Evolutionary conservation across 1,140 invertebrate species (phyloP), one percentile per base, ranked within the genome.

Genomic region (Drosophila hydei): DNA sequence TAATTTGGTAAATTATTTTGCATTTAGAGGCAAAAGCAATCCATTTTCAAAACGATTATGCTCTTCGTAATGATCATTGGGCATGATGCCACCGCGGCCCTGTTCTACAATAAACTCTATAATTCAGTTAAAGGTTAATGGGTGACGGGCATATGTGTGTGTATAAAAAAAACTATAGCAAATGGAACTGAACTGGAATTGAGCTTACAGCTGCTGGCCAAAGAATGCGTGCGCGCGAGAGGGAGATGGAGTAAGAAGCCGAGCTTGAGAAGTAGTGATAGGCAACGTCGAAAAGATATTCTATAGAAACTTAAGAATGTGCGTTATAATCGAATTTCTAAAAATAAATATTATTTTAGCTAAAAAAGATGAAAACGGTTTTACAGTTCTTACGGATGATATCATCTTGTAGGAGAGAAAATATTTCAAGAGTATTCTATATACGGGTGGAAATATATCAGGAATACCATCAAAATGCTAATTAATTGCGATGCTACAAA

Each of bases 1-100:
- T 88, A 88, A 88, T 88, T 88, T 88, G 83, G 84, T 88, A 88
- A 89, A 88, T 88, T 88, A 88, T 88, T 88, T 88, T 88, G 83
- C 83, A 88, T 88, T 88, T 79, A 79, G 63, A 81, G 42, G 77
- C 54, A 58, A 69, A 81, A 81, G 43, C 81, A 75, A 87, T 87
- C 78, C 83, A 75, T 87, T 88, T 81, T 47, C 42, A 18, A 7
- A 14, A 23, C 47, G 27, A 36, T 19, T 5, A 14, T 30, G 11
- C 4, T 16, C 2, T 25, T 25, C 43, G 30, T 54, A 30, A 65
- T 60, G 38, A 33, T 38, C 16, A 45, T 14, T 27, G 47, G 33
- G 9, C 3, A 48, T 40, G 50, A 40, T 63, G 50, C 47, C 47
- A 48, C 6, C 3, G 33, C 36, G 30, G 23, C 54, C 62, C 71